Evolutionary conservation across 2,797 vertebrate genomes (phyloP).

Genomic region (Myoxocephalus aenaeus): DNA sequence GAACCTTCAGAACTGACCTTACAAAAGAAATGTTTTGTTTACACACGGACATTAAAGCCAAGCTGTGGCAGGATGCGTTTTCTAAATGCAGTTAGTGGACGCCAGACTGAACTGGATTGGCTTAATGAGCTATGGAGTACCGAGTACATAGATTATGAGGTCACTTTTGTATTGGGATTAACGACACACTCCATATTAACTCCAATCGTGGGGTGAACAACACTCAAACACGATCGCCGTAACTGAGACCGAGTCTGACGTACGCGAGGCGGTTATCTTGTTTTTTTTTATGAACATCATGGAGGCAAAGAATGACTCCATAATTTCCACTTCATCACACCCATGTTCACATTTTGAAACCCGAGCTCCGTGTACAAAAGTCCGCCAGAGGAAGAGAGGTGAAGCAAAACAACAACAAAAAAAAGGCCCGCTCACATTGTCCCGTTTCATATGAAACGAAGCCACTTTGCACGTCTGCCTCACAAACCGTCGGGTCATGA

Average conservation of each 20-base stretch:
- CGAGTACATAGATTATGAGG: neutral
- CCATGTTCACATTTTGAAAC: constrained; percentile 1
- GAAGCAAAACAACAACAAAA: constrained; percentile 20
- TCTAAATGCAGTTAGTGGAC: neutral
- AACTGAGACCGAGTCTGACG: neutral
- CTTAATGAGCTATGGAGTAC: neutral
- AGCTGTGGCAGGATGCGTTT: neutral
- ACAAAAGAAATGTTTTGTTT: neutral
- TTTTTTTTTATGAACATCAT: neutral
- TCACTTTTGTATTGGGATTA: neutral
- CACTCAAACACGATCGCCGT: neutral
- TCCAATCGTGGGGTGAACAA: neutral
- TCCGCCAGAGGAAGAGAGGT: neutral
- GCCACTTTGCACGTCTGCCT: constrained; percentile 20
- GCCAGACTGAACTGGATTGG: neutral
- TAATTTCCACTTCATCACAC: neutral
- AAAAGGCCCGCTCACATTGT: constrained; percentile 13
- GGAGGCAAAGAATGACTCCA: neutral
- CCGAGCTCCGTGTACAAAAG: neutral
- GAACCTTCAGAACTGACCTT: neutral
- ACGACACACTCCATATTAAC: neutral
- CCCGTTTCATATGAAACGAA: neutral
- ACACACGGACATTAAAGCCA: neutral
- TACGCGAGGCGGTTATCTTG: neutral
- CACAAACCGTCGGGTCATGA: constrained; percentile 31